These are phyloP conservation scores for Sebastes reedi DNA, from an alignment of 2,797 vertebrate species.

Conservation along the genomic window DNA sequence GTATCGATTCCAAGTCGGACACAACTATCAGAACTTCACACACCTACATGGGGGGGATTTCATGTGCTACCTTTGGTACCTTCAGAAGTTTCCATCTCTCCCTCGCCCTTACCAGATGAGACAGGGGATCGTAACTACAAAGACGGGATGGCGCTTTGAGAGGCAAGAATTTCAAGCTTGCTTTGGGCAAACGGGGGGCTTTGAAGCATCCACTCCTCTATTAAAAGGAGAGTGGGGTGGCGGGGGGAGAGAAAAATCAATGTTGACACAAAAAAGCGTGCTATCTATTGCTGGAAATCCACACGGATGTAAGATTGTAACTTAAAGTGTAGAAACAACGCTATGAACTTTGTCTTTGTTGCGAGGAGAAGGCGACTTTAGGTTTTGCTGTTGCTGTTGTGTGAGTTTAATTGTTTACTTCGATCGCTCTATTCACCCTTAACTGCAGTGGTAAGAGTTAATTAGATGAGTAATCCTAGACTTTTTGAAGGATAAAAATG, in stretches of 20 bases:
- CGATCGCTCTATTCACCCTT: background rate
- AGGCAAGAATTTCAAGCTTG: conserved; percentile 89
- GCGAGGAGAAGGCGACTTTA: background rate
- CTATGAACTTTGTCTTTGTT: conserved; percentile 30
- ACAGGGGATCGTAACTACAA: conserved; percentile 87
- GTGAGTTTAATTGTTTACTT: background rate
- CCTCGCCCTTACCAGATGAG: conserved; percentile 83
- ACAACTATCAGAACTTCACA: conserved; percentile 75
- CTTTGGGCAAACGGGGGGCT: conserved; percentile 86
- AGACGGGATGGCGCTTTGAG: conserved; percentile 87
- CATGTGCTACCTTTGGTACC: conserved; percentile 83
- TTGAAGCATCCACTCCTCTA: conserved; percentile 76
- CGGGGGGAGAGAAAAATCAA: conserved; percentile 81
- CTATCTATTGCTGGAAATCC: conserved; percentile 72
- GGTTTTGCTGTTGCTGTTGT: background rate
- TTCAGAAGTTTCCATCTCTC: conserved; percentile 87
- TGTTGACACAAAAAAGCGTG: conserved; percentile 80
- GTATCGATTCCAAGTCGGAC: conserved; percentile 80
- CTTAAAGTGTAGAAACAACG: conserved; percentile 48
- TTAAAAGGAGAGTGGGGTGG: conserved; percentile 72
- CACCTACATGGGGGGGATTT: conserved; percentile 77
- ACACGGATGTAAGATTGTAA: conserved; percentile 62
- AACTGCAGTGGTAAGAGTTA: background rate
- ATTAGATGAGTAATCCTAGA: background rate
- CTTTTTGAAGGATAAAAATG: background rate